A percentile compares a stretch with the other conserved stretches of the same genome.
These are phyloP conservation scores for Brachionichthys hirsutus DNA, from an alignment of 2,113 vertebrate genomes.

Conservation along the genomic window DNA sequence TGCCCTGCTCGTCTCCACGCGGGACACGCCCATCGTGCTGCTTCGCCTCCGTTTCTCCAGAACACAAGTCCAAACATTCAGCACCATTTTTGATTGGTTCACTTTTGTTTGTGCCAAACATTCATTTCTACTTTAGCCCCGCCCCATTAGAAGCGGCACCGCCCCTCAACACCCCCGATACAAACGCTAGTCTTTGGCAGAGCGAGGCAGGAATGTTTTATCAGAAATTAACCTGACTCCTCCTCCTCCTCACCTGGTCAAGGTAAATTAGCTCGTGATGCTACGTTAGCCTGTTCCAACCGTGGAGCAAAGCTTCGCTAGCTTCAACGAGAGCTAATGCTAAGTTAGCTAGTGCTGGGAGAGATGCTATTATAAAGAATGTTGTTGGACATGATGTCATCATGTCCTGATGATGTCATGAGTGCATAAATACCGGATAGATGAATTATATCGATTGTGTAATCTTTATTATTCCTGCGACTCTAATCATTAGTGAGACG, in stretches of 20 bases:
- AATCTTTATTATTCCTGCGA: conserved; percentile 8
- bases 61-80: conserved; percentile 45
- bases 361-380: no score
- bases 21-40: conserved; percentile 34
- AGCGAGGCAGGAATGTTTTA: conserved; percentile 52
- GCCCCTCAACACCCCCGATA: conserved; percentile 13
- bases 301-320: background rate
- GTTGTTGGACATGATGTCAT: no score
- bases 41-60: no score
- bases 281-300: background rate
- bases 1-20: conserved; percentile 40
- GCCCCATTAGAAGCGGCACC: background rate
- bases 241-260: background rate
- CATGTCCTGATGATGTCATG: no score
- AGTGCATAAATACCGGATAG: no score
- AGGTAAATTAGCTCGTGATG: no score
- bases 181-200: conserved; percentile 78
- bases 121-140: conserved; percentile 55
- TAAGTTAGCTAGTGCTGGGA: background rate
- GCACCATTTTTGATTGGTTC: conserved; percentile 71
- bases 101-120: conserved; percentile 59
- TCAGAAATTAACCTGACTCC: background rate
- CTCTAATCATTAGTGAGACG: background rate
- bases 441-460: no score
- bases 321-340: background rate